Evolutionary conservation across 2,888 invertebrate genomes (phyloP).

Genomic region (Tortrix viridana): DNA sequence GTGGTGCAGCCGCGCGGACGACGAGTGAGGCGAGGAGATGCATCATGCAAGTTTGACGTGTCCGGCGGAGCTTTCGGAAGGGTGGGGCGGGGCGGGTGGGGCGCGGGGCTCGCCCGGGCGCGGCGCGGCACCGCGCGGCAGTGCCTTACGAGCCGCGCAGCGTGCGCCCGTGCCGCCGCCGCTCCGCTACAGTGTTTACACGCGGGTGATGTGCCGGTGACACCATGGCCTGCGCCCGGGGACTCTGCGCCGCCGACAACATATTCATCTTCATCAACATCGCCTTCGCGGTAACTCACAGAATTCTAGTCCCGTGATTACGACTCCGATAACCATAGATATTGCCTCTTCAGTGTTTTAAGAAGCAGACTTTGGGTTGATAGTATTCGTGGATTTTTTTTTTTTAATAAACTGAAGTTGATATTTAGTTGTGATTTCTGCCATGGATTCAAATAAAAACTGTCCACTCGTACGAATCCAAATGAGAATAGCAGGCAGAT

Average conservation of each 20-base stretch:
- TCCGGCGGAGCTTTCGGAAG: slow-evolving; percentile 9
- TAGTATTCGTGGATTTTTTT: background rate
- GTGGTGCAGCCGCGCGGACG: too few species aligned
- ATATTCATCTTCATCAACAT: slow-evolving; percentile 80
- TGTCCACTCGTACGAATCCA: too few species aligned
- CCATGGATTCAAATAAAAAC: too few species aligned
- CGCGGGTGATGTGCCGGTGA: slow-evolving; percentile 31
- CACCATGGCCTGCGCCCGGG: slow-evolving; percentile 66
- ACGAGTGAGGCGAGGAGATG: too few species aligned
- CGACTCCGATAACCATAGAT: background rate
- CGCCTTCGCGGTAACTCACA: slow-evolving; percentile 67
- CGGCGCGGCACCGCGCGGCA: slow-evolving; percentile 36
- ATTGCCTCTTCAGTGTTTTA: background rate
- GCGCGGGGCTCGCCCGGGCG: slow-evolving; percentile 28
- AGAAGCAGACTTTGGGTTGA: background rate
- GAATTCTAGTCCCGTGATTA: background rate
- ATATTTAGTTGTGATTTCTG: too few species aligned
- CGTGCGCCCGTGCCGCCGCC: slow-evolving; percentile 28
- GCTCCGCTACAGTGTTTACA: slow-evolving; percentile 37
- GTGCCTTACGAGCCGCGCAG: slow-evolving; percentile 36
- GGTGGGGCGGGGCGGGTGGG: slow-evolving; percentile 31
- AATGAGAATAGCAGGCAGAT: too few species aligned
- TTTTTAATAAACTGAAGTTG: too few species aligned
- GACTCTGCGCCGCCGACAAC: slow-evolving; percentile 71
- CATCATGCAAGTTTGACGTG: slow-evolving; percentile 13